These are phyloP conservation scores for Pogona vitticeps DNA, from an alignment of 2,113 vertebrate genomes.

Conservation along the genomic window DNA sequence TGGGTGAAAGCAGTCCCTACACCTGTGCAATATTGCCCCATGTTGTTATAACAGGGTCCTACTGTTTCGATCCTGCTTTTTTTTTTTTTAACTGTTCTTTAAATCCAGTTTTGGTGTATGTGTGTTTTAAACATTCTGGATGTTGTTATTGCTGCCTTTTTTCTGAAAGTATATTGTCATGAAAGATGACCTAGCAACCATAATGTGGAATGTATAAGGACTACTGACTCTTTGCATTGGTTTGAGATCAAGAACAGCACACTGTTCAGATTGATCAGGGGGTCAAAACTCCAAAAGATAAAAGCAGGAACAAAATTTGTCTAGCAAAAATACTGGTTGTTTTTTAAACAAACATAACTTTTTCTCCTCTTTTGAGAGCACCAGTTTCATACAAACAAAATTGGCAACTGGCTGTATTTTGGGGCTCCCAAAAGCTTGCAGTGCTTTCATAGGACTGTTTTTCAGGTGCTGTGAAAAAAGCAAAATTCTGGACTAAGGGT, in stretches of 20 bases:
- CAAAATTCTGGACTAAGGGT: neutral
- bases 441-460: neutral
- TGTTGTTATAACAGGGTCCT: conserved; percentile 20
- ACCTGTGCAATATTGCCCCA: neutral
- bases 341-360: too few relatives aligned
- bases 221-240: conserved; percentile 17
- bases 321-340: neutral
- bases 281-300: neutral
- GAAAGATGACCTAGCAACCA: neutral
- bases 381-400: neutral
- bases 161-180: neutral
- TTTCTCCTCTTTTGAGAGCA: neutral
- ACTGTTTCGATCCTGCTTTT: conserved; percentile 2
- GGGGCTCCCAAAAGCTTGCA: too few relatives aligned
- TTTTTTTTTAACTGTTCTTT: conserved; percentile 17
- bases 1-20: conserved; percentile 39
- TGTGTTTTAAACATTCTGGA: conserved; percentile 15
- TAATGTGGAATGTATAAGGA: conserved; percentile 27
- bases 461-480: neutral
- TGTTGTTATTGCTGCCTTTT: conserved; percentile 20
- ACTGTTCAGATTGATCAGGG: neutral
- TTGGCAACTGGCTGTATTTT: neutral
- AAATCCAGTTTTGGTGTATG: conserved; percentile 8
- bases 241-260: neutral
- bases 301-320: neutral